Evolutionary conservation across 2,797 vertebrate species (phyloP).

Genomic region (Coregonus sp.): DNA sequence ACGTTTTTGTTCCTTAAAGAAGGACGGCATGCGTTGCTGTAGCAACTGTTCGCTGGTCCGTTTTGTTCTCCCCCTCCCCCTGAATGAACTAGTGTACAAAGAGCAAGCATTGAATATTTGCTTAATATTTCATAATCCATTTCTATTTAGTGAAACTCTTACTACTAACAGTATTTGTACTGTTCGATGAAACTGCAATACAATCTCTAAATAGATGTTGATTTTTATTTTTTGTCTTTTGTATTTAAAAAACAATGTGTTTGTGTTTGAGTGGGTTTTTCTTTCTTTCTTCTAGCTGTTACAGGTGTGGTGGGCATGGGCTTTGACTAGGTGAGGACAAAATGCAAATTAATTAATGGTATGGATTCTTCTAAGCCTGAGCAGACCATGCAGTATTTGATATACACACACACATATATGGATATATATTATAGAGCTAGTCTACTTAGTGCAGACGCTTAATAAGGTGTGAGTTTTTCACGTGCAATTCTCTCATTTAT

Average conservation of each 20-base stretch:
- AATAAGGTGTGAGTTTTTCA: conserved; percentile 97
- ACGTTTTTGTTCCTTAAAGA: conserved; percentile 74
- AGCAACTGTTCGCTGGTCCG: conserved; percentile 84
- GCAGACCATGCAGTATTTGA: conserved; percentile 98
- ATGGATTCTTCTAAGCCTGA: conserved; percentile 93
- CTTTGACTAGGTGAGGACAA: conserved; percentile 88
- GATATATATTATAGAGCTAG: conserved; percentile 85
- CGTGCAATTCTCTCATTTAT: conserved; percentile 99
- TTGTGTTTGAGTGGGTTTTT: conserved; percentile 71
- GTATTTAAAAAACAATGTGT: conserved; percentile 65
- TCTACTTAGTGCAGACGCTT: conserved; percentile 99
- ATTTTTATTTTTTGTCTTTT: conserved; percentile 77
- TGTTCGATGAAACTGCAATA: conserved; percentile 94
- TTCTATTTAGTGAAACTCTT: conserved; percentile 88
- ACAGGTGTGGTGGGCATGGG: conserved; percentile 89
- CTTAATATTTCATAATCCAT: conserved; percentile 93
- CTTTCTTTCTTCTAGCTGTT: conserved; percentile 79
- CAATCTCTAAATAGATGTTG: conserved; percentile 88
- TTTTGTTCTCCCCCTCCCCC: conserved; percentile 59
- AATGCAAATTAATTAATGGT: conserved; percentile 85
- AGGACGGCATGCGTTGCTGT: conserved; percentile 90
- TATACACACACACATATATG: conserved; percentile 76
- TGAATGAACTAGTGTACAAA: conserved; percentile 90
- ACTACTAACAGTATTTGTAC: conserved; percentile 89
- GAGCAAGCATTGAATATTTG: conserved; percentile 87